phyloP scores from a whole-genome alignment of 2,888 invertebrate genomes.

The Argynnis bischoffii region DNA sequence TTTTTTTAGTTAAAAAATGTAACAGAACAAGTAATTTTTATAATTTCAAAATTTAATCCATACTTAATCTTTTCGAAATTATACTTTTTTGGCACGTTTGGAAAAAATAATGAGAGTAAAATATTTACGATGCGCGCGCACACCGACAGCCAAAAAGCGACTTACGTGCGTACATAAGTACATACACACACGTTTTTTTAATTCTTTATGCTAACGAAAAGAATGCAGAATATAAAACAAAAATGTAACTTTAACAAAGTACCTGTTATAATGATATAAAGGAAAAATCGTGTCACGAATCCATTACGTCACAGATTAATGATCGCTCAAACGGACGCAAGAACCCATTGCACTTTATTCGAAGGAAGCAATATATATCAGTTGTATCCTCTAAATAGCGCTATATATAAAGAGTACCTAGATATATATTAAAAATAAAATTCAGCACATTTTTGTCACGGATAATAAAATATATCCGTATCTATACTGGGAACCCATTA shows the following conservation, averaged over 20 bases:
- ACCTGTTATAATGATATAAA: not conserved
- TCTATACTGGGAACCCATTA: constrained; percentile 5
- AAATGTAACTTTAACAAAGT: not conserved
- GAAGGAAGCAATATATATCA: constrained; percentile 72
- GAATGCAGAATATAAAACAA: too few species aligned
- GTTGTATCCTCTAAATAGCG: constrained; percentile 38
- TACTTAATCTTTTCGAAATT: too few species aligned
- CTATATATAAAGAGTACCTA: constrained; percentile 3
- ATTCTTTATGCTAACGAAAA: too few species aligned
- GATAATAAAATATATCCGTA: not conserved
- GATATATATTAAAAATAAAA: not conserved
- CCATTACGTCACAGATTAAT: constrained; percentile 14
- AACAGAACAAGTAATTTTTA: too few species aligned
- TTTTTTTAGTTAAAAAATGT: too few species aligned
- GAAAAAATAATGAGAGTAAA: too few species aligned
- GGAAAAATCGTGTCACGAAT: constrained; percentile 1
- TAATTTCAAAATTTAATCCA: too few species aligned
- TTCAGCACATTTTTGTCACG: not conserved
- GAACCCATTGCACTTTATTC: constrained; percentile 27
- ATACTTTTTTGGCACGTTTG: too few species aligned
- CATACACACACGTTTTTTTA: too few species aligned
- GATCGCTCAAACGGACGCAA: constrained; percentile 22
- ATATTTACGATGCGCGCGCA: too few species aligned
- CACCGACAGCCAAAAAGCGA: too few species aligned
- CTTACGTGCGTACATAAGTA: too few species aligned